Conservation (phyloP, 2,797 vertebrate genomes). For the Siniperca scherzeri region DNA sequence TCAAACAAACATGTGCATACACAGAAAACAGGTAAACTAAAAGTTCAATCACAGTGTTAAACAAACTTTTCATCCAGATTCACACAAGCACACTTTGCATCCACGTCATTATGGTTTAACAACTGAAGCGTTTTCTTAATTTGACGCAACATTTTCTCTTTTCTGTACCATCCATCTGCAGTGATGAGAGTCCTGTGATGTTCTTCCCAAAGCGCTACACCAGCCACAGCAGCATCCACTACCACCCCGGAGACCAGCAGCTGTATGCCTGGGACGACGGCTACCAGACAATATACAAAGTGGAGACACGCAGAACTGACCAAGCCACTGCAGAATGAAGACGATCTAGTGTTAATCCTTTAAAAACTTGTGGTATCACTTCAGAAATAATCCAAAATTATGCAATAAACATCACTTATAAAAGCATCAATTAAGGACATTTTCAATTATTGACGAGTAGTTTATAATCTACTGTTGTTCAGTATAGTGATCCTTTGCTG, state of each 20-base stretch:
- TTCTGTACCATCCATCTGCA: conserved; percentile 5
- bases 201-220: conserved; percentile 92
- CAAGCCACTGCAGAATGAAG: conserved; percentile 29
- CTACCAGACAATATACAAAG: conserved; percentile 93
- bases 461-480: conserved; percentile 28
- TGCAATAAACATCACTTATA: neutral
- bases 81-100: neutral
- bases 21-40: no score
- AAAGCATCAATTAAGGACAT: neutral
- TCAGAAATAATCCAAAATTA: neutral
- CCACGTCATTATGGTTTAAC: neutral
- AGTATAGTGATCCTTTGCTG: conserved; percentile 44
- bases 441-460: neutral
- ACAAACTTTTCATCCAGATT: neutral
- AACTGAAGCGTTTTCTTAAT: neutral
- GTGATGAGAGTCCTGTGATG: conserved; percentile 80
- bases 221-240: conserved; percentile 91
- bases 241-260: conserved; percentile 91
- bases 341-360: neutral
- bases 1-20: neutral
- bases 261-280: conserved; percentile 96
- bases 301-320: conserved; percentile 84
- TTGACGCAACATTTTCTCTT: neutral
- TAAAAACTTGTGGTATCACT: neutral
- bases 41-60: neutral